Evolutionary conservation across 2,797 vertebrate species (phyloP), one percentile per base, ranked within the genome.

Genomic region (Tiaroga cobitis): DNA sequence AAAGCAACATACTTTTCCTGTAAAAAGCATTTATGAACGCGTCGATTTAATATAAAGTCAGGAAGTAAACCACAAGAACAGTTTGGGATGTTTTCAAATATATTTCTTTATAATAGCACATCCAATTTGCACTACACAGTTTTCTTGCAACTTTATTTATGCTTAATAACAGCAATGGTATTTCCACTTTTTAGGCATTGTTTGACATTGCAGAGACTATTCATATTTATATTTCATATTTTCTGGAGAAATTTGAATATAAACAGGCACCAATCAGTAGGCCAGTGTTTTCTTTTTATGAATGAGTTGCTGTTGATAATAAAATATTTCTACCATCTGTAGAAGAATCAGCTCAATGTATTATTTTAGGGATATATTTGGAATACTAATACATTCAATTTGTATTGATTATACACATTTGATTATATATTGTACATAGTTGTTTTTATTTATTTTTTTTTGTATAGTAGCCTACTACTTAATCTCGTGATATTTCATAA

Each of bases 351-450:
- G 46, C 54, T 87, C 43, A 72, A 32, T 67, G 59, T 46, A 26
- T 24, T 79, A 61, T 77, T 72, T 46, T 61, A 74, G 7, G 68
- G n/a, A 39, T 79, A 59, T 83, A 59, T 21, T 77, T 43, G 63
- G 15, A 77, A 76, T 72, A 46, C 13, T 59, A 6, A 74, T 78
- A 79, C 80, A 83, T 89, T 85, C 68, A 43, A 24, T 73, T 67
- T n/a, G 3, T 29, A 83, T 32, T 51, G 8, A 26, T 67, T 49
- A 75, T 9, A 67, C 5, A 19, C 65, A 15, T 67, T 54, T 83
- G 18, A 34, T 75, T 21, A 54, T 83, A 34, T 41, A 49, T n/a
- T 83, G 29, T 73, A 75, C 59, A 82, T 37, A 75, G 61, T 43
- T 49, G 1, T 5, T 79, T 13, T 8, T 43, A 46, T 54, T 26